Conservation (phyloP, 2,888 invertebrate genomes). For the Leptogaster cylindrica region DNA sequence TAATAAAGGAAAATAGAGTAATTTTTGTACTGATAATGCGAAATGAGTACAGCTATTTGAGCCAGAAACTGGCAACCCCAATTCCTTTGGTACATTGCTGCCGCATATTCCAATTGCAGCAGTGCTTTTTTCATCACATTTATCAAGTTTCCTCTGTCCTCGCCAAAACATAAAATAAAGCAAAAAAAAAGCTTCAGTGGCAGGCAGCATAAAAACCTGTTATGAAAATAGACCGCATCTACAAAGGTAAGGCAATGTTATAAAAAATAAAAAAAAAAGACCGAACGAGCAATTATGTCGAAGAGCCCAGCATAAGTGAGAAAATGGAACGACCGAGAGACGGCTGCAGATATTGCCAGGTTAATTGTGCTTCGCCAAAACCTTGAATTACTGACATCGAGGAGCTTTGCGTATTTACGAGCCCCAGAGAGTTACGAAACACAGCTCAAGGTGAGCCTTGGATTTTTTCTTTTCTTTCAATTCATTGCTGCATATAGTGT, state of each 20-base stretch:
- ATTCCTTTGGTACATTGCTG: background rate
- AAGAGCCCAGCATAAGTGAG: background rate
- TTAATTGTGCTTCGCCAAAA: background rate
- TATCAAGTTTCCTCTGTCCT: too few relatives aligned
- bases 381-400: background rate
- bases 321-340: background rate
- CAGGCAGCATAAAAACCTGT: slow-evolving; percentile 17
- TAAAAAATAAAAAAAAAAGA: background rate
- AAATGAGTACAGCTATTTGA: too few relatives aligned
- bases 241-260: too few relatives aligned
- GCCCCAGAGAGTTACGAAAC: background rate
- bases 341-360: slow-evolving; percentile 12
- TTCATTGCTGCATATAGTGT: too few relatives aligned
- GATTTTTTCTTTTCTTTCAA: background rate
- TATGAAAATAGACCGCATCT: background rate
- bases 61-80: background rate
- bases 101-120: background rate
- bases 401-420: background rate
- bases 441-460: slow-evolving; percentile 21
- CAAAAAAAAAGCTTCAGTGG: slow-evolving; percentile 6
- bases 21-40: too few relatives aligned
- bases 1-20: too few relatives aligned
- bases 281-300: slow-evolving; percentile 7
- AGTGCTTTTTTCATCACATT: slow-evolving; percentile 1
- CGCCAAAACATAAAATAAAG: slow-evolving; percentile 1